Conservation (phyloP, 2,888 invertebrate genomes). For the Parnassius orleans region DNA sequence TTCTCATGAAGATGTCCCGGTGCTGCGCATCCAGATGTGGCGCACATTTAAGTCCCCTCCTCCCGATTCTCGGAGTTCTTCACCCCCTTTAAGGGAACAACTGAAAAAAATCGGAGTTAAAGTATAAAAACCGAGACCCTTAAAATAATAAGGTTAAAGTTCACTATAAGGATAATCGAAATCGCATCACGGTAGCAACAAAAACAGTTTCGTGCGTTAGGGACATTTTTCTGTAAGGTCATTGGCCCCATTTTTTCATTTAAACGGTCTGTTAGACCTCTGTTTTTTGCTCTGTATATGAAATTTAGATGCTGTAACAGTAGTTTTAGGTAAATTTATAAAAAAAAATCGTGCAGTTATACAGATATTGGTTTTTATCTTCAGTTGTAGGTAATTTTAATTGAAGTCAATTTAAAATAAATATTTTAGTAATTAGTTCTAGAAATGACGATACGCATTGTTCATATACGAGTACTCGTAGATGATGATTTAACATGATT, state of each 20-base stretch:
- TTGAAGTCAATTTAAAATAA: too few species aligned
- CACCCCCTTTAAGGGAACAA: constrained; percentile 64
- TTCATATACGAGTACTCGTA: too few species aligned
- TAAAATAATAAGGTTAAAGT: constrained; percentile 37
- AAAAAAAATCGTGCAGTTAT: not conserved
- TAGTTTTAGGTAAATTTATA: not conserved
- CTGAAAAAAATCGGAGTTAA: constrained; percentile 62
- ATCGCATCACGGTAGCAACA: constrained; percentile 6
- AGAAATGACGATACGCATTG: too few species aligned
- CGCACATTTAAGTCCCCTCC: constrained; percentile 65
- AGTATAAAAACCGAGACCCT: constrained; percentile 42
- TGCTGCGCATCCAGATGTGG: constrained; percentile 61
- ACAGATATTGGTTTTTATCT: too few species aligned
- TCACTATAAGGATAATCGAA: constrained; percentile 26
- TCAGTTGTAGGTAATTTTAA: too few species aligned
- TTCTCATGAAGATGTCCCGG: constrained; percentile 63
- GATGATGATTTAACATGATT: too few species aligned
- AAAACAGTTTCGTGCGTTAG: constrained; percentile 36
- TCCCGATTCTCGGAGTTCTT: constrained; percentile 40
- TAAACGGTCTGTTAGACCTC: not conserved
- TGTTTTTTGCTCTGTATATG: not conserved
- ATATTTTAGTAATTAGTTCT: too few species aligned
- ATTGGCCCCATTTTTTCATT: constrained; percentile 43
- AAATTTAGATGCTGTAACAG: not conserved
- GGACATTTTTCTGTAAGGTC: constrained; percentile 55